These are phyloP conservation scores for Gasterosteus nipponicus DNA, from an alignment of 2,113 vertebrate species.

Conservation along the genomic window DNA sequence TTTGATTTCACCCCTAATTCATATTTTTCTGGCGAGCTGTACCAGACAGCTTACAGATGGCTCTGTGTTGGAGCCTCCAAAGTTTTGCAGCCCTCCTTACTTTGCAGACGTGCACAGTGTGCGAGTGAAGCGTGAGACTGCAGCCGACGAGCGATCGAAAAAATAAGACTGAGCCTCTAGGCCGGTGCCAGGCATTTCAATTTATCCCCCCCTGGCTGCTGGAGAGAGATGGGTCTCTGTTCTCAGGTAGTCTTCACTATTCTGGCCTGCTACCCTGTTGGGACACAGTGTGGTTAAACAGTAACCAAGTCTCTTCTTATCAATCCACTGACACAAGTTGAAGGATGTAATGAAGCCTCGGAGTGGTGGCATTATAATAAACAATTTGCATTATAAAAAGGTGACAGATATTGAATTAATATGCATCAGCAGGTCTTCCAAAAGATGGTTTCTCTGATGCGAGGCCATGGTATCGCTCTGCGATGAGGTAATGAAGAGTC, in stretches of 20 bases:
- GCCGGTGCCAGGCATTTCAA: conserved; percentile 70
- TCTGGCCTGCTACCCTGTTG: conserved; percentile 61
- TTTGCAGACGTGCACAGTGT: conserved; percentile 56
- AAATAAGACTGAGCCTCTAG: conserved; percentile 66
- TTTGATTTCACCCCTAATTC: conserved; percentile 38
- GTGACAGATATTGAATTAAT: conserved; percentile 65
- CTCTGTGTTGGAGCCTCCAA: conserved; percentile 27
- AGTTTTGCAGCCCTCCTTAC: conserved; percentile 45
- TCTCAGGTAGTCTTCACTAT: conserved; percentile 57
- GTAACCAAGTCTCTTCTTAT: conserved; percentile 69
- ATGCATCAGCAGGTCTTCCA: conserved; percentile 61
- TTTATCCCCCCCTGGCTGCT: conserved; percentile 58
- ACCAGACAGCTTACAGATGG: conserved; percentile 45
- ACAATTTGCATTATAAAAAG: conserved; percentile 74
- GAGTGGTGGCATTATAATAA: conserved; percentile 57
- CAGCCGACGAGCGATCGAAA: conserved; percentile 58
- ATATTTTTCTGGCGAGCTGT: conserved; percentile 33
- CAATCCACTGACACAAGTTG: conserved; percentile 59
- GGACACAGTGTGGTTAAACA: conserved; percentile 65
- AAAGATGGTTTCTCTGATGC: conserved; percentile 49
- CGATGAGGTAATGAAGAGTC: conserved; percentile 66
- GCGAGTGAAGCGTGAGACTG: conserved; percentile 43
- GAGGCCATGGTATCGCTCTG: conserved; percentile 38
- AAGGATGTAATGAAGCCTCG: conserved; percentile 60
- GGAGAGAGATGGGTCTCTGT: conserved; percentile 50